Base-by-base conservation (phyloP, 2,888 invertebrate genomes). In the Spodoptera exigua region DNA sequence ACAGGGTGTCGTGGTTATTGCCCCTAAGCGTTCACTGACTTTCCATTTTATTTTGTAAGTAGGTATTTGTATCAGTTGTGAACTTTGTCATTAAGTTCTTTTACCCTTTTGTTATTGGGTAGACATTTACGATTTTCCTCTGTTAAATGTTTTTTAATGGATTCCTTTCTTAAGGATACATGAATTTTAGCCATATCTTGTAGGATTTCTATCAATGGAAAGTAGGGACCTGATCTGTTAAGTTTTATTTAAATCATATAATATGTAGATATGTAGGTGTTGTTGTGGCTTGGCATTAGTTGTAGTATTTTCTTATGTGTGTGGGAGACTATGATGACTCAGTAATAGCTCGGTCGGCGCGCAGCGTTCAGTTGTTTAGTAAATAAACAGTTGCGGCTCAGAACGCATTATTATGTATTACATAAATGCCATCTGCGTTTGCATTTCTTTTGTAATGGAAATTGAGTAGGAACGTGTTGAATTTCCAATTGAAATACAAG, bases 401-500 rank as follows among this genome's bases (percentile, higher is more conserved):
- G 47, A 37, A 32, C 41, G 46, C 7, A 27, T 54, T 53, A 51
- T 72, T 62, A 56, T 43, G 34, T 67, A 56, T 63, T 67, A 74
- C 77, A 64, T 64, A 54, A 62, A 40, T 41, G n/a, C 14, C n/a
- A 14, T 32, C 36, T 39, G 39, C 45, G 34, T 45, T 55, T 36
- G 16, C 45, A 64, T 72, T 65, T 55, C 60, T 65, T 65, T 72
- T 74, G 37, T 58, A 57, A 65, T 70, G 65, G 21, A 44, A 63
- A 58, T 69, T 34, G 32, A 27, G 9, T 1, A 39, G 14, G 13
- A n/a, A 12, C 17, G 2, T 39, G n/a, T n/a, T 1, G n/a, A n/a
- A 18, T n/a, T 17, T 58, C n/a, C 44, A 12, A 7, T 46, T 18
- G 21, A 27, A 39, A 1, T 45, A 46, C 11, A 2, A 39, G 32